Base-by-base conservation (phyloP, 2,797 vertebrate genomes). In the Acrocephalus scirpaceus region DNA sequence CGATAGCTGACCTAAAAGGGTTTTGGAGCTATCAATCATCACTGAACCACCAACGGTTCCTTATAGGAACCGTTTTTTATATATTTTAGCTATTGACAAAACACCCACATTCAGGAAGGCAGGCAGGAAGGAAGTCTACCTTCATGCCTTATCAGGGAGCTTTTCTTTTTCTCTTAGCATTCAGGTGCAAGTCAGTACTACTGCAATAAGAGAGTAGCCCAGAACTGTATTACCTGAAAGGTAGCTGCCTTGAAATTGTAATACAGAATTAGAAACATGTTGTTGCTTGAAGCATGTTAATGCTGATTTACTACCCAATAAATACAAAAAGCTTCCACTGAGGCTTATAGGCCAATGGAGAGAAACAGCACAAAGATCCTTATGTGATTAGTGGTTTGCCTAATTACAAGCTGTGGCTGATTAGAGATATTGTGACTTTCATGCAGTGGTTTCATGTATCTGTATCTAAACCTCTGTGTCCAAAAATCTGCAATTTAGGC, bases 241-340 rank as follows among this genome's bases (percentile, higher is more conserved):
- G 48, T 62, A 78, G 57, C 83, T 50, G 6, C 50, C 67, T 70
- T 91, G 78, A 93, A 97, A 94, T 74, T 93, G 32, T 83, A 92
- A 93, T 60, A 89, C 6, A 61, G 54, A 97, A 96, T 96, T 97
- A 81, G 93, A 96, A 88, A 18, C n/a, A 40, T 82, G 66, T 65
- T 96, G 54, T 89, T 90, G 58, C 86, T 97, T 94, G 73, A 96
- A 97, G 76, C 80, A 91, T 2, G 1, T 78, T 96, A 92, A 83
- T 96, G 73, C 96, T 97, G 94, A 97, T 97, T 97, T 96, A 95
- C 71, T 96, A 72, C 66, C 72, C 78, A 97, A 88, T 96, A 97
- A 97, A 95, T 85, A 88, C 71, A 95, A 95, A 86, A 96, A 95
- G 47, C 34, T 94, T 97, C 83, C 84, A 83, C 64, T 67, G 91